A percentile compares a stretch with the other conserved stretches of the same genome.
phyloP scores from a whole-genome alignment of 2,888 invertebrate species.

The Metellina segmentata region DNA sequence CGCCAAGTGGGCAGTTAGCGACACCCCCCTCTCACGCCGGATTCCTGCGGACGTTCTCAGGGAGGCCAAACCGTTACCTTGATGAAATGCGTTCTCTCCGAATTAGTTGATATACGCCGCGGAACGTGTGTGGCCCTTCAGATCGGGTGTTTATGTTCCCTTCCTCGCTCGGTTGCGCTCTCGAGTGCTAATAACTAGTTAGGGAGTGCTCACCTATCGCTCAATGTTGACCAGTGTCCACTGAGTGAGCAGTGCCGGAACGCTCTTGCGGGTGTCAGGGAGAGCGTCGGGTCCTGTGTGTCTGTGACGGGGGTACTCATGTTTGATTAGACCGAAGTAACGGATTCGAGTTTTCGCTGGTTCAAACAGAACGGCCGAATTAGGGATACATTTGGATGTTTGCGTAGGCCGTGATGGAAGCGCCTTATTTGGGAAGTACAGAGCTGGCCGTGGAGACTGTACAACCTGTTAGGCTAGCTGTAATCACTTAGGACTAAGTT shows the following conservation, averaged over 20 bases:
- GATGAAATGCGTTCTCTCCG: slow-evolving; percentile 63
- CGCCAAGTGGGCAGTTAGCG: slow-evolving; percentile 71
- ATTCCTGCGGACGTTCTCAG: slow-evolving; percentile 17
- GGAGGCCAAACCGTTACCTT: slow-evolving; percentile 66
- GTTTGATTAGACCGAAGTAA: slow-evolving; percentile 5
- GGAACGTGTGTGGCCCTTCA: slow-evolving; percentile 33
- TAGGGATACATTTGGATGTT: background rate
- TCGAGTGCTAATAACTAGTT: slow-evolving; percentile 56
- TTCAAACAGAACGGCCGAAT: background rate
- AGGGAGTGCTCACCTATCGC: slow-evolving; percentile 29
- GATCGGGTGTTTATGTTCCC: slow-evolving; percentile 65
- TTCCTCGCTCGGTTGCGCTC: slow-evolving; percentile 37
- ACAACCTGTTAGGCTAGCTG: too few relatives aligned
- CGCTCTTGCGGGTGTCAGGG: background rate
- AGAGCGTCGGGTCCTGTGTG: background rate
- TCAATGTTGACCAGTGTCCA: slow-evolving; percentile 14
- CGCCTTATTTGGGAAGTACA: background rate
- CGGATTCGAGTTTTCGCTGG: background rate
- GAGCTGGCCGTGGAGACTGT: too few relatives aligned
- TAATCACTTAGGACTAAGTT: too few relatives aligned
- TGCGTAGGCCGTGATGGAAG: background rate
- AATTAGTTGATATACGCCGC: slow-evolving; percentile 57
- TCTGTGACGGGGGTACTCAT: background rate
- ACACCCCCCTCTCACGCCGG: slow-evolving; percentile 11
- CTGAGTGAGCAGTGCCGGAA: background rate